Conservation (phyloP, 2,888 invertebrate genomes). For the Apamea epomidion region DNA sequence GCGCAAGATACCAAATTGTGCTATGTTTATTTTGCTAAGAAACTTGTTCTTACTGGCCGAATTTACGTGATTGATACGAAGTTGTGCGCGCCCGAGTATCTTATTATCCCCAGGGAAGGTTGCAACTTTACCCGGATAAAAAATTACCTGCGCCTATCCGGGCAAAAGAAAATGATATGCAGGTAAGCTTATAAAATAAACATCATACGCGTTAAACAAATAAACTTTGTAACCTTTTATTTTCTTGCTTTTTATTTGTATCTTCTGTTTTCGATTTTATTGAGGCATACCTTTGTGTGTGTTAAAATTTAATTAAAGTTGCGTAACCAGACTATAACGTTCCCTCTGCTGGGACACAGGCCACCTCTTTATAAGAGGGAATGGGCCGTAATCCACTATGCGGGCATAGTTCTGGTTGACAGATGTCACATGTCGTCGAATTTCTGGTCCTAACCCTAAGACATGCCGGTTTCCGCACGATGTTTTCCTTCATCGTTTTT, state of each 20-base stretch:
- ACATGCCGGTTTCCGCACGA: neutral
- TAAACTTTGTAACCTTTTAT: slow-evolving; percentile 39
- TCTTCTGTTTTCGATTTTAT: neutral
- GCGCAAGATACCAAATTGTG: slow-evolving; percentile 3
- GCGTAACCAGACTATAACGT: neutral
- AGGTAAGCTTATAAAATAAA: slow-evolving; percentile 60
- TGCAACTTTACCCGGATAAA: slow-evolving; percentile 52
- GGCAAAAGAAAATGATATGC: slow-evolving; percentile 47
- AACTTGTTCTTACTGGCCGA: slow-evolving; percentile 39
- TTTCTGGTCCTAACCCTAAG: neutral
- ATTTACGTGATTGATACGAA: slow-evolving; percentile 58
- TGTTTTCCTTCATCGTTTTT: neutral
- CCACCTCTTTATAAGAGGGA: neutral
- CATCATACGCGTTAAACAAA: slow-evolving; percentile 52
- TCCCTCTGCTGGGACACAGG: neutral
- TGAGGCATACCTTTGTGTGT: neutral
- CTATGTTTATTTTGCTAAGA: slow-evolving; percentile 34
- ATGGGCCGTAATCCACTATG: neutral
- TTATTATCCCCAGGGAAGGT: slow-evolving; percentile 58
- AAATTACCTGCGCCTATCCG: slow-evolving; percentile 47
- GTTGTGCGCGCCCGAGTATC: slow-evolving; percentile 46
- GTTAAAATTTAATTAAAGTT: neutral
- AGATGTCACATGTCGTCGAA: neutral
- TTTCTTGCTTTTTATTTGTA: slow-evolving; percentile 1
- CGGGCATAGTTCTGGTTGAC: neutral